These are phyloP conservation scores for Anoplius nigerrimus DNA, from an alignment of 2,888 invertebrate genomes.

Conservation along the genomic window DNA sequence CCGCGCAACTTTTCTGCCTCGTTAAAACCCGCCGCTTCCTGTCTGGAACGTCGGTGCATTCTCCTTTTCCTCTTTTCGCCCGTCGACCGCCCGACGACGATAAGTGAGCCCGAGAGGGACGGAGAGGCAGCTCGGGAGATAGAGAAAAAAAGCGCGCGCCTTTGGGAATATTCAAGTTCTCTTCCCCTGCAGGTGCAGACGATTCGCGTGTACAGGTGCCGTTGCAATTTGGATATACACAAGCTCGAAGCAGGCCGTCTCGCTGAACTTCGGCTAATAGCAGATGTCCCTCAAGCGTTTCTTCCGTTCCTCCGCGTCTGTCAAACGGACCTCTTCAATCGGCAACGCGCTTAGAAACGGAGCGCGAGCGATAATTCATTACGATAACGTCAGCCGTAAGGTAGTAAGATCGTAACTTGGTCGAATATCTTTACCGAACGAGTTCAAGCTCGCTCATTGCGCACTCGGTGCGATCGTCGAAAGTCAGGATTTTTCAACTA, in stretches of 20 bases:
- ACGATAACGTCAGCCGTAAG: no score
- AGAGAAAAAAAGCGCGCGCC: background rate
- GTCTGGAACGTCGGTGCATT: constrained; percentile 2
- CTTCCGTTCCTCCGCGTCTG: no score
- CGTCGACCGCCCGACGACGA: background rate
- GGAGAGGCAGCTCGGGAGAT: background rate
- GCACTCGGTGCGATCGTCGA: no score
- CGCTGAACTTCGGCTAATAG: no score
- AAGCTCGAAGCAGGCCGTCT: constrained; percentile 13
- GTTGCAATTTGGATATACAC: constrained; percentile 37
- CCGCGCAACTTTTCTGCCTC: constrained; percentile 34
- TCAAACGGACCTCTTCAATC: no score
- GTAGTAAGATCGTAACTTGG: no score
- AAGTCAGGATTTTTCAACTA: no score
- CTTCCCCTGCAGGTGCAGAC: constrained; percentile 47
- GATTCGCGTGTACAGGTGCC: constrained; percentile 48
- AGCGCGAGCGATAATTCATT: no score
- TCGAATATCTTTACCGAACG: no score
- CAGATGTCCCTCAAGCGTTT: no score
- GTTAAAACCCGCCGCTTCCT: constrained; percentile 35
- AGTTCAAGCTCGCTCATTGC: no score
- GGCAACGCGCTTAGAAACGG: no score
- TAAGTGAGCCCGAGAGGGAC: background rate
- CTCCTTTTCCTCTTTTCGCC: background rate
- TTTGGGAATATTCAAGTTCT: constrained; percentile 40